phyloP scores from a whole-genome alignment of 2,113 vertebrate genomes.

The Arvicanthis niloticus region DNA sequence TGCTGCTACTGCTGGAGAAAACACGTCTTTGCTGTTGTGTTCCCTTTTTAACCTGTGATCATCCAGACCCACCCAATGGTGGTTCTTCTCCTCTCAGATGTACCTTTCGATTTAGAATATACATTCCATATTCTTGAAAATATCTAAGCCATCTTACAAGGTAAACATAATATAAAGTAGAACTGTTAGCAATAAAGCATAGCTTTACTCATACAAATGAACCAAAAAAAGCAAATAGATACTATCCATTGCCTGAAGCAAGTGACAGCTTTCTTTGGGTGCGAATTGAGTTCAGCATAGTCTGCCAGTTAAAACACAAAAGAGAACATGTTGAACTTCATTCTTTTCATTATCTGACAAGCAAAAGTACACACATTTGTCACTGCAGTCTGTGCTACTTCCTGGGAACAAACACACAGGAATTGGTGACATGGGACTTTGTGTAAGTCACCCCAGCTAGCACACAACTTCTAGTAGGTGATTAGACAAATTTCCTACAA shows the following conservation, averaged over 20 bases:
- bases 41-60: neutral
- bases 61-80: neutral
- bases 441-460: neutral
- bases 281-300: neutral
- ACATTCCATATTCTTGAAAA: neutral
- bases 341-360: conserved; percentile 63
- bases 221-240: conserved; percentile 33
- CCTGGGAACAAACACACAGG: conserved; percentile 39
- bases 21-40: neutral
- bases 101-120: neutral
- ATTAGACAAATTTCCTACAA: neutral
- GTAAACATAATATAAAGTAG: conserved; percentile 12
- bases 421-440: conserved; percentile 36
- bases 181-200: neutral
- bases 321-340: conserved; percentile 42
- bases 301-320: conserved; percentile 38
- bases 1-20: neutral
- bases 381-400: conserved; percentile 41
- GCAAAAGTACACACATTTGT: conserved; percentile 59
- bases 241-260: neutral
- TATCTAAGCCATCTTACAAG: neutral
- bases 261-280: neutral
- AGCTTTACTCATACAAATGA: neutral
- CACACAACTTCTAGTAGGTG: neutral
- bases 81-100: neutral